Evolutionary conservation across 1,140 invertebrate genomes (phyloP).

Genomic region (Papilio dardanus): DNA sequence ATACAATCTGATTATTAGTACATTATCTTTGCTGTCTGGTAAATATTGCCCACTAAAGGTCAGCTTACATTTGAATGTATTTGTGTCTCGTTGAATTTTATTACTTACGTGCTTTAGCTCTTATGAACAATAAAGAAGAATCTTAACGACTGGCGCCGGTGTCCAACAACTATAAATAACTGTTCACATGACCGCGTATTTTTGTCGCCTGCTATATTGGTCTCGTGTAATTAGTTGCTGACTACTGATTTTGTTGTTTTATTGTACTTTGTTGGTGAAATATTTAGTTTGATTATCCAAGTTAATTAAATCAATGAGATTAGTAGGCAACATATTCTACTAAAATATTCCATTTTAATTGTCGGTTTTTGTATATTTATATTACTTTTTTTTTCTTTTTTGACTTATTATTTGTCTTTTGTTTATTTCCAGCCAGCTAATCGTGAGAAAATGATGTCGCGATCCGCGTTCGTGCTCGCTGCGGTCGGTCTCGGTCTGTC

Average conservation of each 20-base stretch:
- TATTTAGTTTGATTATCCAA: too few species aligned
- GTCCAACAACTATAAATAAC: constrained; percentile 11
- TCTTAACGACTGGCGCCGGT: not conserved
- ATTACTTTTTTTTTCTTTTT: not conserved
- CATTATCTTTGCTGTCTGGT: not conserved
- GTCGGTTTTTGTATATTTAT: too few species aligned
- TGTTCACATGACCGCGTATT: constrained; percentile 15
- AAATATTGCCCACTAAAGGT: not conserved
- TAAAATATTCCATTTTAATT: too few species aligned
- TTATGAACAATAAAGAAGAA: too few species aligned
- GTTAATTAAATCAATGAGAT: too few species aligned
- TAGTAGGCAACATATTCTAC: too few species aligned
- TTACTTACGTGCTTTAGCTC: not conserved
- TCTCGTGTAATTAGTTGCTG: not conserved
- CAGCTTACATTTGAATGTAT: not conserved
- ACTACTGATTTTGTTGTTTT: not conserved
- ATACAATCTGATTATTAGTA: not conserved
- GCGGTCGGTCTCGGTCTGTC: constrained; percentile 83
- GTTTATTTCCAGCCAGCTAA: constrained; percentile 73
- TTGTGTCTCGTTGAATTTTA: not conserved
- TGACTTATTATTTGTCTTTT: constrained; percentile 39
- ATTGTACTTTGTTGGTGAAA: too few species aligned
- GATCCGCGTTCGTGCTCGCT: constrained; percentile 83
- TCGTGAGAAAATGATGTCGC: constrained; percentile 82
- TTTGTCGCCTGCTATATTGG: not conserved